Evolutionary conservation across 1,140 invertebrate species (phyloP).

Genomic region (Lepidurus couesii): DNA sequence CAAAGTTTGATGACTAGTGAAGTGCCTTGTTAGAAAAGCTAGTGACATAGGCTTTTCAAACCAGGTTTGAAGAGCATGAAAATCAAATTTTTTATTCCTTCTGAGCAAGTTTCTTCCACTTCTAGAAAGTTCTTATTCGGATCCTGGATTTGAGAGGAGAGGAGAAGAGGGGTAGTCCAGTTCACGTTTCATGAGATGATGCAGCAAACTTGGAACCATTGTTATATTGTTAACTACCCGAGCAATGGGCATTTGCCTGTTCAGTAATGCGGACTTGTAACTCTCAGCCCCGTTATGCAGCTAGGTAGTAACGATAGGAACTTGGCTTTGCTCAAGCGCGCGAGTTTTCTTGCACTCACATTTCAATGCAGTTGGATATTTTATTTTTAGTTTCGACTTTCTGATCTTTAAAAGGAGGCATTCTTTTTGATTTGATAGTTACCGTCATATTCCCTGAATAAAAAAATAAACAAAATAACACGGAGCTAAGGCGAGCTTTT

Average conservation of each 20-base stretch:
- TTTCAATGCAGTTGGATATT: background rate
- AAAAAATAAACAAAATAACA: background rate
- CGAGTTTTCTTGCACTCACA: background rate
- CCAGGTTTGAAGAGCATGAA: too few species aligned
- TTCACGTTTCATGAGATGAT: slow-evolving; percentile 19
- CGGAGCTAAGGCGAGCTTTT: background rate
- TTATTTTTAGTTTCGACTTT: background rate
- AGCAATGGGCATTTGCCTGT: slow-evolving; percentile 8
- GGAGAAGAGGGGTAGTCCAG: background rate
- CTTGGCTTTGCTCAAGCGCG: slow-evolving; percentile 4
- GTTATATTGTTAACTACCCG: background rate
- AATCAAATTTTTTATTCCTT: background rate
- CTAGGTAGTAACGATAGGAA: background rate
- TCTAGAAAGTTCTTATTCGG: background rate
- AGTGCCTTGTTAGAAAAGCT: background rate
- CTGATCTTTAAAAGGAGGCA: background rate
- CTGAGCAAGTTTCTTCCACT: background rate
- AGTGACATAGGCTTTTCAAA: background rate
- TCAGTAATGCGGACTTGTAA: slow-evolving; percentile 11
- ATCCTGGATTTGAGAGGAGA: background rate
- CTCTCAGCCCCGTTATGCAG: background rate
- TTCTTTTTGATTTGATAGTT: background rate
- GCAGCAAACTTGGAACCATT: background rate
- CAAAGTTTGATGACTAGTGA: background rate
- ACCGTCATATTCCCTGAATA: background rate